Conservation (phyloP, 1,140 invertebrate genomes). For the Physella acuta region DNA sequence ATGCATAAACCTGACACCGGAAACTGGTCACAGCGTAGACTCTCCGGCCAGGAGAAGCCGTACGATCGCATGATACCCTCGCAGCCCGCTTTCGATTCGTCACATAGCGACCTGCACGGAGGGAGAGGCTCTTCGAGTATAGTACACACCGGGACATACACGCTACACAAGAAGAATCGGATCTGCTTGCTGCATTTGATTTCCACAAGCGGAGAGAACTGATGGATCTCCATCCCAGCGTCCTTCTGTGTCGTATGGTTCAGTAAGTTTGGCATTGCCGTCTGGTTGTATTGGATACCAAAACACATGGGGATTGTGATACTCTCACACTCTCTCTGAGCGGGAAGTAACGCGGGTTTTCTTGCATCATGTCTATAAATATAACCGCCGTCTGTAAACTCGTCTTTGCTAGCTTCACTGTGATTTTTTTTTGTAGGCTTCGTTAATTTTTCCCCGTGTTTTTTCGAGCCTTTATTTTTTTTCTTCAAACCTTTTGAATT, state of each 20-base stretch:
- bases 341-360: not conserved
- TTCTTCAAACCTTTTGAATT: too few species aligned
- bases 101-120: constrained; percentile 63
- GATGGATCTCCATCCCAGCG: constrained; percentile 87
- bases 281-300: constrained; percentile 90
- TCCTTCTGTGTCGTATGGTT: constrained; percentile 92
- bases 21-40: constrained; percentile 86
- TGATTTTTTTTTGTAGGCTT: too few species aligned
- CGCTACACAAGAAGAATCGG: constrained; percentile 93
- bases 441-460: too few species aligned
- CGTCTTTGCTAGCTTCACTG: too few species aligned
- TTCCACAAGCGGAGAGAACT: constrained; percentile 91
- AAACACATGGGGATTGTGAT: constrained; percentile 90
- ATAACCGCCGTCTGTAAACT: too few species aligned
- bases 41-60: constrained; percentile 90
- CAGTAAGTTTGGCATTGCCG: constrained; percentile 92
- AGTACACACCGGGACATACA: constrained; percentile 90
- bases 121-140: constrained; percentile 83
- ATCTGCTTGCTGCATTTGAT: constrained; percentile 91
- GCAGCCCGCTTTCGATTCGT: constrained; percentile 67
- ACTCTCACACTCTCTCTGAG: constrained; percentile 82
- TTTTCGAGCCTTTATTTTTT: too few species aligned
- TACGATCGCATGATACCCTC: constrained; percentile 88
- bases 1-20: constrained; percentile 84
- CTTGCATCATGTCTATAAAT: too few species aligned